A percentile compares a stretch with the other conserved stretches of the same genome.
Conservation (phyloP, 2,113 vertebrate genomes). For the Cephalopholis sonnerati region DNA sequence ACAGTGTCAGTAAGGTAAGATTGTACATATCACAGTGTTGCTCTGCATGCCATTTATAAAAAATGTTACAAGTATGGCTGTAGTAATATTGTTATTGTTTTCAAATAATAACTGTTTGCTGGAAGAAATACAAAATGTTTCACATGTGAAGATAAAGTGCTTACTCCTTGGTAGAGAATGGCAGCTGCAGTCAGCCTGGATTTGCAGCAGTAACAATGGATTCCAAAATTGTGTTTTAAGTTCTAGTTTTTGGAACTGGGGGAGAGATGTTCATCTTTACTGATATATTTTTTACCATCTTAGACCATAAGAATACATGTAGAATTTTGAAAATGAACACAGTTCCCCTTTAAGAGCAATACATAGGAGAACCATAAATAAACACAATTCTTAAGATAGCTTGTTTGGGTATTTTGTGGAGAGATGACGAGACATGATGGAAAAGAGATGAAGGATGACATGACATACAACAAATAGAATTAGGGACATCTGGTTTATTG, state of each 20-base stretch:
- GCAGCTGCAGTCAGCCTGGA: not conserved
- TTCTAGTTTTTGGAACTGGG: no score
- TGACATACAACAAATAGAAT: no score
- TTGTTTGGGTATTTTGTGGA: not conserved
- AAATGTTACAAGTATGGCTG: no score
- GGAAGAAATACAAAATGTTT: not conserved
- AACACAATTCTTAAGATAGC: not conserved
- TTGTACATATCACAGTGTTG: not conserved
- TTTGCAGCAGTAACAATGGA: not conserved
- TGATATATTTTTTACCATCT: no score
- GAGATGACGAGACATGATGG: not conserved
- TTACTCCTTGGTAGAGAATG: not conserved
- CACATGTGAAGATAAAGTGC: not conserved
- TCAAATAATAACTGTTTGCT: no score
- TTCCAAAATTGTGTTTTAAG: no score
- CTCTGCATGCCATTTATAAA: not conserved
- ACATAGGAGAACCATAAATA: not conserved
- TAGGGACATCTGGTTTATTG: not conserved
- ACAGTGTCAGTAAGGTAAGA: slow-evolving; percentile 90
- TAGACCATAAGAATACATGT: no score
- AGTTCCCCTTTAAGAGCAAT: no score
- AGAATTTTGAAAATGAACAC: no score
- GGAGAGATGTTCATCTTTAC: no score
- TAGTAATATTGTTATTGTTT: not conserved
- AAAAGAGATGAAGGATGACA: no score